phyloP scores from a whole-genome alignment of 2,113 vertebrate genomes.

The Bettongia penicillata region DNA sequence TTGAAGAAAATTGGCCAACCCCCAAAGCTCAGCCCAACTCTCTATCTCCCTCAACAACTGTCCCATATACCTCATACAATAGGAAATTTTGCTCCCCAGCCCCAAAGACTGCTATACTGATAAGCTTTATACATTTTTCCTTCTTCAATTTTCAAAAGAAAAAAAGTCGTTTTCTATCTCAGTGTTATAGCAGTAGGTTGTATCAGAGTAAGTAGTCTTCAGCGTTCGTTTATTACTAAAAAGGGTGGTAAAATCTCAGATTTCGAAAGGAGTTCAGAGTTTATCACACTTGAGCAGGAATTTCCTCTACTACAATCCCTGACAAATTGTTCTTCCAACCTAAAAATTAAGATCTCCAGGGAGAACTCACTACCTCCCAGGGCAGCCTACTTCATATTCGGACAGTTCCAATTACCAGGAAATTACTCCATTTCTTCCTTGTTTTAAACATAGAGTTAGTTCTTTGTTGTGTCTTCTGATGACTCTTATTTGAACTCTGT shows the following conservation, averaged over 20 bases:
- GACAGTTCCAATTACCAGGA: background rate
- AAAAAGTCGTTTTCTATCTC: background rate
- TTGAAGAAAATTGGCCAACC: slow-evolving; percentile 19
- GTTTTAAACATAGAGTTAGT: background rate
- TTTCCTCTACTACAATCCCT: background rate
- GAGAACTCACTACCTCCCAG: background rate
- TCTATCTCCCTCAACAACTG: slow-evolving; percentile 10
- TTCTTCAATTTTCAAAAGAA: background rate
- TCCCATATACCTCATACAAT: background rate
- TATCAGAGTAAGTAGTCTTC: background rate
- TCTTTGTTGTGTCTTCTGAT: background rate
- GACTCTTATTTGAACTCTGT: background rate
- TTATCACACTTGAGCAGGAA: background rate
- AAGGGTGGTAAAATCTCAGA: background rate
- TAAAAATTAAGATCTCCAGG: background rate
- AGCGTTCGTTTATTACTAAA: background rate
- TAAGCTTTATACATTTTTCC: background rate
- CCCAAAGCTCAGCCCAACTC: background rate
- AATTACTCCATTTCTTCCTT: background rate
- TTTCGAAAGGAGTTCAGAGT: background rate
- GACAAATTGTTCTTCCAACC: background rate
- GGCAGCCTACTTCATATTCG: background rate
- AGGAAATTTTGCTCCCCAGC: background rate
- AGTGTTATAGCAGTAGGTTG: background rate
- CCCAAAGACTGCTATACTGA: background rate